Conservation (phyloP, 2,888 invertebrate genomes). For the Idaea straminata region DNA sequence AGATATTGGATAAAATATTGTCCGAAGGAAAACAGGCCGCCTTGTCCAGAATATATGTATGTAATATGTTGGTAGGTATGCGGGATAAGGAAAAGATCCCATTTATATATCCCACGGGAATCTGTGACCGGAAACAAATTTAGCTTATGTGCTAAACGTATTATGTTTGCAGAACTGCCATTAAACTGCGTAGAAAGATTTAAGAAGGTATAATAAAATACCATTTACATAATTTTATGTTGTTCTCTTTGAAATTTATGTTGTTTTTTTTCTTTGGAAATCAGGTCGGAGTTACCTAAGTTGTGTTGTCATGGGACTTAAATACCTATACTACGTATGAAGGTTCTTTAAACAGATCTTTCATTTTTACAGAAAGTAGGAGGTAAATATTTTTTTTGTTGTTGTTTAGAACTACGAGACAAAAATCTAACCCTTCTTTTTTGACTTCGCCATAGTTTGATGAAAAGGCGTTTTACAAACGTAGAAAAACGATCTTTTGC, state of each 20-base stretch:
- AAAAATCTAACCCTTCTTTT: too few relatives aligned
- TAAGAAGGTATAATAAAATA: background rate
- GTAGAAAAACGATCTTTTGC: too few relatives aligned
- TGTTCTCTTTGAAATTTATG: background rate
- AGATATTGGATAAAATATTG: background rate
- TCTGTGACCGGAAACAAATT: slow-evolving; percentile 1
- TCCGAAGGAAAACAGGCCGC: background rate
- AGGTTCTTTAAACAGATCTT: background rate
- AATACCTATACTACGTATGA: background rate
- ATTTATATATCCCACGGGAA: background rate
- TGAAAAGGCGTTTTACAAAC: too few relatives aligned
- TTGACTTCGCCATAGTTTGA: too few relatives aligned
- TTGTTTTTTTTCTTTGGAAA: background rate
- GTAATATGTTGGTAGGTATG: background rate
- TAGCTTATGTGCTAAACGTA: slow-evolving; percentile 1
- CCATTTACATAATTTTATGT: slow-evolving; percentile 1
- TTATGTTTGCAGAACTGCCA: slow-evolving; percentile 1
- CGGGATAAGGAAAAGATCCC: background rate
- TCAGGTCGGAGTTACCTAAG: background rate
- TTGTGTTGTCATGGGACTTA: background rate
- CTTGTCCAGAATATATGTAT: background rate
- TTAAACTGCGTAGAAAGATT: background rate
- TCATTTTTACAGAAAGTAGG: background rate
- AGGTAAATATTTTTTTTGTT: too few relatives aligned
- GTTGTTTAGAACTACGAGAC: too few relatives aligned